phyloP scores from a whole-genome alignment of 2,113 vertebrate species.

The Zapus hudsonius region DNA sequence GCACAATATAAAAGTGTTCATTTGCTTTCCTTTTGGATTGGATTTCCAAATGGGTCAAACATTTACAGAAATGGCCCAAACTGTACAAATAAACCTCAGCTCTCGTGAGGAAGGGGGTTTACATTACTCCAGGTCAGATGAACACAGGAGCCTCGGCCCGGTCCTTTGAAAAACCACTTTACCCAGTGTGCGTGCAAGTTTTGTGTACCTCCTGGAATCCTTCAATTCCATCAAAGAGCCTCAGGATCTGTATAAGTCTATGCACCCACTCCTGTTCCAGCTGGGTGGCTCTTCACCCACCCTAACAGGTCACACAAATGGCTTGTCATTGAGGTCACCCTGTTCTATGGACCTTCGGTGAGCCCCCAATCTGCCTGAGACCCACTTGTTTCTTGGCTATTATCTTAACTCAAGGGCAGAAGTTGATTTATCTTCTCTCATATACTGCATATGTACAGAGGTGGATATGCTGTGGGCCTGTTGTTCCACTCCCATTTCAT shows the following conservation, averaged over 20 bases:
- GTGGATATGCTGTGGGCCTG: too few species aligned
- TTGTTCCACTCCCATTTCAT: not conserved
- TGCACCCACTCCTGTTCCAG: not conserved
- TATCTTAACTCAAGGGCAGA: fast-evolving
- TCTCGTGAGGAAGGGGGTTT: slow-evolving; percentile 54
- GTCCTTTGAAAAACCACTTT: slow-evolving; percentile 70
- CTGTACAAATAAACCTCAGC: slow-evolving; percentile 74
- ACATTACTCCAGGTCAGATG: slow-evolving; percentile 48
- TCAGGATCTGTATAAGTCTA: not conserved
- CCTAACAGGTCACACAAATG: not conserved
- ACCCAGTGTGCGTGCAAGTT: not conserved
- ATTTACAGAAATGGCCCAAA: slow-evolving; percentile 75
- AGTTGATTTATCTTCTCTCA: fast-evolving
- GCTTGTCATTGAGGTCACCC: fast-evolving
- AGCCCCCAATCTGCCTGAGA: fast-evolving
- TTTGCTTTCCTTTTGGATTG: slow-evolving; percentile 63
- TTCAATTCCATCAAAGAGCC: not conserved
- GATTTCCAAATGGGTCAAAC: slow-evolving; percentile 74
- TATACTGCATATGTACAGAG: fast-evolving
- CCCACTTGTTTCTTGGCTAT: fast-evolving
- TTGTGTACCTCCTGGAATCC: slow-evolving; percentile 8
- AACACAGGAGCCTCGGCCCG: not conserved
- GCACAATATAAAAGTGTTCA: slow-evolving; percentile 29
- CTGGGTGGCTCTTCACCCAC: not conserved
- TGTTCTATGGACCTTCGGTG: fast-evolving